Percentiles rank a stretch among this genome's conserved stretches.
Conservation (phyloP, 92 coral and sea anemone genomes). For the Epizoanthus rinbou region DNA sequence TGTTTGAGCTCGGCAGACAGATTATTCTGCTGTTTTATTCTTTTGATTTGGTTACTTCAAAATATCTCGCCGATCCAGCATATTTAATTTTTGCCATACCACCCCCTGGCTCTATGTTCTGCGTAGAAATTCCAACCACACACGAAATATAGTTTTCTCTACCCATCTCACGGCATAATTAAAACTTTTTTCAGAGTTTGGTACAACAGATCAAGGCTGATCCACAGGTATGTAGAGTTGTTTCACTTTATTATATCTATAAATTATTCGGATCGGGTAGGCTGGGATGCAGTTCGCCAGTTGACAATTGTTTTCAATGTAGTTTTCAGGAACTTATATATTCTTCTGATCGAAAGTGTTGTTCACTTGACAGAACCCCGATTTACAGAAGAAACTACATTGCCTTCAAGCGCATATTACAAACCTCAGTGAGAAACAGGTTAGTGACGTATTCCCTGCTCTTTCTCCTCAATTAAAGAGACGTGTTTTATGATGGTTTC, state of each 20-base stretch:
- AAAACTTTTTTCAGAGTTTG: constrained; percentile 67
- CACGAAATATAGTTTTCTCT: constrained; percentile 36
- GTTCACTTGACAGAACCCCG: constrained; percentile 83
- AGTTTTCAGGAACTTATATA: constrained; percentile 55
- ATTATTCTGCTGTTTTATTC: constrained; percentile 12
- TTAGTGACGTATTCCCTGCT: constrained; percentile 27
- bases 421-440: constrained; percentile 92
- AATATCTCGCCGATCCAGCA: constrained; percentile 31
- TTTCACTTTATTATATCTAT: constrained; percentile 45
- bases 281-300: constrained; percentile 60
- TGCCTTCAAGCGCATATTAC: constrained; percentile 84
- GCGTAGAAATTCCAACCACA: constrained; percentile 17
- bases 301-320: constrained; percentile 85
- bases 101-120: constrained; percentile 18
- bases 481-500: constrained; percentile 25
- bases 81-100: constrained; percentile 43
- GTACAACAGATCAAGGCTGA: constrained; percentile 88
- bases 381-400: constrained; percentile 89
- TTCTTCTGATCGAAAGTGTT: constrained; percentile 51
- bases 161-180: constrained; percentile 31
- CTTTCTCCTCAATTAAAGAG: constrained; percentile 6
- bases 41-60: constrained; percentile 36
- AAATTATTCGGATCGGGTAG: background rate
- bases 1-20: background rate
- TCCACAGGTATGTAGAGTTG: constrained; percentile 83